Percentiles rank a stretch among this genome's conserved stretches.
Conservation (phyloP, 2,113 vertebrate genomes). For the Shinisaurus crocodilurus region DNA sequence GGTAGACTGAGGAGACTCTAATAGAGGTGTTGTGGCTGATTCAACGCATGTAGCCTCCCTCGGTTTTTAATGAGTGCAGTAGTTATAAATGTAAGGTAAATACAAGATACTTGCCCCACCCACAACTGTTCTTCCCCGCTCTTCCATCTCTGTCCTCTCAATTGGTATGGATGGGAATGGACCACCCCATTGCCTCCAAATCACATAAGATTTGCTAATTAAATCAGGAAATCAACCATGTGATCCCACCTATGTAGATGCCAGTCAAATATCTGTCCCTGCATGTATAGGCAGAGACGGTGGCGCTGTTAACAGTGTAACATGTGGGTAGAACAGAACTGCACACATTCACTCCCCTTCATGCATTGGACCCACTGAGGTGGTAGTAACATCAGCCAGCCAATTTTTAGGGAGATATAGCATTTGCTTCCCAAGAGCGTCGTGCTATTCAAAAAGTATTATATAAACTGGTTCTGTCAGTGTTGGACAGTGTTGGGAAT, state of each 20-base stretch:
- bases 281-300: not conserved
- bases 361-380: not conserved
- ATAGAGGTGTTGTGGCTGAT: conserved; percentile 21
- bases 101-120: not conserved
- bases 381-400: not conserved
- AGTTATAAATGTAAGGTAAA: not conserved
- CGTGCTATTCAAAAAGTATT: not conserved
- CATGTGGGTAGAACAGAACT: not conserved
- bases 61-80: not conserved
- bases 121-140: not conserved
- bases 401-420: not conserved
- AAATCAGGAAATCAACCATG: not conserved
- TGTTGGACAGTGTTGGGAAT: not conserved
- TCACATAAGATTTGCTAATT: not conserved
- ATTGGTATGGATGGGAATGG: not conserved
- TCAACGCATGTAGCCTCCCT: conserved; percentile 4
- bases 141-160: not conserved
- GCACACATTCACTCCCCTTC: not conserved
- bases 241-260: not conserved
- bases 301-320: not conserved
- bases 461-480: not conserved
- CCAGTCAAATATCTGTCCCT: not conserved
- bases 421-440: not conserved
- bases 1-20: conserved; percentile 7
- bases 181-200: no score